Percentiles rank a stretch among this genome's conserved stretches.
Conservation (phyloP, 2,113 vertebrate genomes). For the Zosterops pallidus region DNA sequence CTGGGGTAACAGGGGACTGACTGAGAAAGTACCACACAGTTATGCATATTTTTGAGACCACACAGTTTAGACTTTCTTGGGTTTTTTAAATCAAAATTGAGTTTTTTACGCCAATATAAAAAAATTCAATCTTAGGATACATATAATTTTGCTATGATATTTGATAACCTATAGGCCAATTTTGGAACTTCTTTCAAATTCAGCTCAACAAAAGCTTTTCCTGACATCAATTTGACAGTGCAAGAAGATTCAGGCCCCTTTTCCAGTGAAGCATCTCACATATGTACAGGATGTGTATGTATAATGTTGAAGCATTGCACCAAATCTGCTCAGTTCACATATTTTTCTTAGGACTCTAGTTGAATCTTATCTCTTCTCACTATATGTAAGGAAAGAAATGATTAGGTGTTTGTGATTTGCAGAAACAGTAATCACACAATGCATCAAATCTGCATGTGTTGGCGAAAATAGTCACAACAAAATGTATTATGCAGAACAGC, state of each 20-base stretch:
- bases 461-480: constrained; percentile 12
- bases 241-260: background rate
- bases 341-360: background rate
- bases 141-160: background rate
- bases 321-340: background rate
- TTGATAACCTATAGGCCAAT: background rate
- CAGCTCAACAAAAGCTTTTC: background rate
- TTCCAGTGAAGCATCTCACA: background rate
- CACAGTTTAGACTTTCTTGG: background rate
- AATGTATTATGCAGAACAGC: constrained; percentile 28
- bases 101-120: background rate
- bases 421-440: constrained; percentile 16
- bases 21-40: background rate
- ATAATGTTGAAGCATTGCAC: background rate
- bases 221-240: background rate
- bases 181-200: background rate
- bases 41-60: background rate
- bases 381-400: constrained; percentile 10
- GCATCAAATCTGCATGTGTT: constrained; percentile 41
- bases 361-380: background rate
- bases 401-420: constrained; percentile 9
- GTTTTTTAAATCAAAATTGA: background rate
- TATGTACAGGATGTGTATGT: background rate
- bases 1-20: background rate
- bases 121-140: background rate